phyloP scores from a whole-genome alignment of 2,113 vertebrate genomes.

The Chionomys nivalis region DNA sequence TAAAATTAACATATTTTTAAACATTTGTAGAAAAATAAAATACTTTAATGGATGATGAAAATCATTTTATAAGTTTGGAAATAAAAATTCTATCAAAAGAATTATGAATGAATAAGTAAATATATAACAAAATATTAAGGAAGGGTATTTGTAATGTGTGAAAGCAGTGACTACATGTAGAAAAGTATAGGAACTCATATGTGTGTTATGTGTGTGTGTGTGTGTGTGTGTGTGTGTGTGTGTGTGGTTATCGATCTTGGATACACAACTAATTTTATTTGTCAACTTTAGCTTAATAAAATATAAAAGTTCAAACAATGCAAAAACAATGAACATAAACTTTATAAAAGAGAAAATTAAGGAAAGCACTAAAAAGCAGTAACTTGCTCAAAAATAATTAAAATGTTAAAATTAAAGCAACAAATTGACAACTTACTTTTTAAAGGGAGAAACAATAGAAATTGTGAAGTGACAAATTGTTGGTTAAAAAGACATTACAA shows the following conservation, averaged over 20 bases:
- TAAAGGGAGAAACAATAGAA: not conserved
- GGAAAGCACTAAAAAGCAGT: not conserved
- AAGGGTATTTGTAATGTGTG: not conserved
- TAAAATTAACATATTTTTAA: not conserved
- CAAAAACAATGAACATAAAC: not conserved
- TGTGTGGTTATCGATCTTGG: not conserved
- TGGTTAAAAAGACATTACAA: not conserved
- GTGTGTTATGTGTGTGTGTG: too few species aligned
- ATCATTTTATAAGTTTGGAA: not conserved
- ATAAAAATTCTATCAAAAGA: not conserved
- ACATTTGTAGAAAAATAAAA: not conserved
- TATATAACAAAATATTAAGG: not conserved
- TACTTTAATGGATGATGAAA: not conserved
- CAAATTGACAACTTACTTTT: not conserved
- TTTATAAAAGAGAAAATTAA: not conserved
- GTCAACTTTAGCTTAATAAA: not conserved
- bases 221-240: too few species aligned
- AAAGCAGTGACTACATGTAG: not conserved
- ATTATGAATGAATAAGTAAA: not conserved
- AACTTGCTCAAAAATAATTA: not conserved
- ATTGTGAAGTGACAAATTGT: not conserved
- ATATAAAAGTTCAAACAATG: not conserved
- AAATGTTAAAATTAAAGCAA: conserved; percentile 34
- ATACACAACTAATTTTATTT: not conserved
- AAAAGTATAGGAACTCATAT: not conserved